These are phyloP conservation scores for Choristoneura fumiferana DNA, from an alignment of 1,140 invertebrate genomes.

Conservation along the genomic window DNA sequence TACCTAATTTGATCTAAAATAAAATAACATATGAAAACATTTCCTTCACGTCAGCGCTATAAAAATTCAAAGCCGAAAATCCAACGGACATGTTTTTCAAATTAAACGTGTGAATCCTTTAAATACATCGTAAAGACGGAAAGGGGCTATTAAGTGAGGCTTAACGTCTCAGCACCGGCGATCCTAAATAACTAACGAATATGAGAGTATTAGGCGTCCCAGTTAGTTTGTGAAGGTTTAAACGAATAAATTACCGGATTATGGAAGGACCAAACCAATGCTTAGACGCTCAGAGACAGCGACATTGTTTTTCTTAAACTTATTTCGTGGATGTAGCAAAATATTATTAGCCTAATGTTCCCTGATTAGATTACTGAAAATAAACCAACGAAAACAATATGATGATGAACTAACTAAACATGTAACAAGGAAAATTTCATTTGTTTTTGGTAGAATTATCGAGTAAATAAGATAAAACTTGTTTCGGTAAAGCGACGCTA, in stretches of 20 bases:
- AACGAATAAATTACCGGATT: conserved; percentile 65
- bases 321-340: no score
- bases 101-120: conserved; percentile 16
- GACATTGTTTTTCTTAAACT: no score
- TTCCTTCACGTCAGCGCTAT: background rate
- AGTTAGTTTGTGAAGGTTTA: conserved; percentile 43
- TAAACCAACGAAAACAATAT: no score
- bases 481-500: no score
- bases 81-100: conserved; percentile 2
- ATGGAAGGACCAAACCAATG: conserved; percentile 42
- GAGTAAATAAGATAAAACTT: no score
- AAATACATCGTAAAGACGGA: conserved; percentile 31
- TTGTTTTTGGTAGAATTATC: no score
- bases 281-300: no score
- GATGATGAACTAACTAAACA: no score
- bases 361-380: no score
- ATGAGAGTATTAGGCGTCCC: conserved; percentile 41
- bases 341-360: no score
- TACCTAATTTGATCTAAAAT: no score
- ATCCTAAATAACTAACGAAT: conserved; percentile 54
- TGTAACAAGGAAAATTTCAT: no score
- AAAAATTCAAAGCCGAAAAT: background rate
- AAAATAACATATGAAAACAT: background rate
- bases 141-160: conserved; percentile 46
- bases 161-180: conserved; percentile 33